These are phyloP conservation scores for Brachionichthys hirsutus DNA, from an alignment of 2,113 vertebrate species.

Conservation along the genomic window DNA sequence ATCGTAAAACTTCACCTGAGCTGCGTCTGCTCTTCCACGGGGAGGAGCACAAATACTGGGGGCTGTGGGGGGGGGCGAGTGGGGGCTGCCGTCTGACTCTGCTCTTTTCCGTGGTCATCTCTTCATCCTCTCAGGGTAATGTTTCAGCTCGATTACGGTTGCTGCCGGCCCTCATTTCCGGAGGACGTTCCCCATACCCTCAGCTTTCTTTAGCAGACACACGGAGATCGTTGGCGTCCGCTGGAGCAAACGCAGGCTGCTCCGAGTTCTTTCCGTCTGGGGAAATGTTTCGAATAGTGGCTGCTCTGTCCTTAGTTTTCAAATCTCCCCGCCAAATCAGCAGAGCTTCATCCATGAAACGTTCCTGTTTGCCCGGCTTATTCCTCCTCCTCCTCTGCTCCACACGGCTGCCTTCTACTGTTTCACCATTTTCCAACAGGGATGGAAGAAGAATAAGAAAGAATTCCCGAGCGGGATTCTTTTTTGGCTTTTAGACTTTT, in stretches of 20 bases:
- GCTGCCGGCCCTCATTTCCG: not conserved
- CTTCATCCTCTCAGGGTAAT: no score
- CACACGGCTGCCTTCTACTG: slow-evolving; percentile 9
- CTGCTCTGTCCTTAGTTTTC: slow-evolving; percentile 39
- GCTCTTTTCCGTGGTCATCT: no score
- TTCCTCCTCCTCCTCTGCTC: not conserved
- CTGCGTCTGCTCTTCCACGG: not conserved
- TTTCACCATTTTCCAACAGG: slow-evolving; percentile 17
- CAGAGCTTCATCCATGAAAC: slow-evolving; percentile 42
- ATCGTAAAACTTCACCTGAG: no score
- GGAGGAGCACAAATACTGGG: no score
- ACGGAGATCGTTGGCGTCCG: slow-evolving; percentile 13
- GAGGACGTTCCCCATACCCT: slow-evolving; percentile 1
- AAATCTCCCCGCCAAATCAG: slow-evolving; percentile 73
- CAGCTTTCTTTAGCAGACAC: slow-evolving; percentile 26
- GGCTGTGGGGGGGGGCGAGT: no score
- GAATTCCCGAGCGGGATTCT: slow-evolving; percentile 30
- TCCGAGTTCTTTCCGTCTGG: slow-evolving; percentile 47
- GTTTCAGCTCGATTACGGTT: no score
- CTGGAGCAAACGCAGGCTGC: slow-evolving; percentile 1
- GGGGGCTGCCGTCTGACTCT: no score
- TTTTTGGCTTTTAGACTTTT: slow-evolving; percentile 16
- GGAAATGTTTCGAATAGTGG: slow-evolving; percentile 23
- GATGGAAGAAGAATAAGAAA: not conserved
- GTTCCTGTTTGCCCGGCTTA: slow-evolving; percentile 55